Evolutionary conservation across 1,140 invertebrate species (phyloP).

Genomic region (Psilanteris sp.): DNA sequence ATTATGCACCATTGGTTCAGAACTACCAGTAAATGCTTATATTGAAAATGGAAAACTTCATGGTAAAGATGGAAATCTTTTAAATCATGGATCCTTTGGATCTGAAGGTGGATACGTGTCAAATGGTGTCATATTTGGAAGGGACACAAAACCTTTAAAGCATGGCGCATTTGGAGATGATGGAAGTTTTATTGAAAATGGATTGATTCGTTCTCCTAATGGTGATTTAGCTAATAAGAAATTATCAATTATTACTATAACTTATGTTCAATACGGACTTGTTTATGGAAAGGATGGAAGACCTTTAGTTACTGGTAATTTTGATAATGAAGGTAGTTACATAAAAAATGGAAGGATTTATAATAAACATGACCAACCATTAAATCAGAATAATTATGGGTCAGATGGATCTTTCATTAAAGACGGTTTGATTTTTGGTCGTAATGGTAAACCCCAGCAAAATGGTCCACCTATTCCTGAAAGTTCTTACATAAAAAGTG

Average conservation of each 20-base stretch:
- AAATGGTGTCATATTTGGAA: conserved; percentile 73
- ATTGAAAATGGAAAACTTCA: conserved; percentile 72
- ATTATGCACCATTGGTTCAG: conserved; percentile 70
- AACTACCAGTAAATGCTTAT: conserved; percentile 70
- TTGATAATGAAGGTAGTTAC: conserved; percentile 69
- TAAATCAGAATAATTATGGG: conserved; percentile 67
- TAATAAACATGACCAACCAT: conserved; percentile 65
- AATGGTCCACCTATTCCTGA: conserved; percentile 68
- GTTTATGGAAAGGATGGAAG: conserved; percentile 72
- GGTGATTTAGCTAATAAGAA: conserved; percentile 71
- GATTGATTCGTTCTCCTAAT: conserved; percentile 66
- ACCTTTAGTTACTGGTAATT: conserved; percentile 69
- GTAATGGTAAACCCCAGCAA: conserved; percentile 70
- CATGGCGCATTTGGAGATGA: conserved; percentile 73
- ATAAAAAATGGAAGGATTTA: conserved; percentile 74
- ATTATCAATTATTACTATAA: conserved; percentile 67
- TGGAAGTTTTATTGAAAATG: conserved; percentile 73
- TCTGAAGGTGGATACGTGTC: conserved; percentile 71
- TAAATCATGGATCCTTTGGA: conserved; percentile 75
- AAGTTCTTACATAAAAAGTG: conserved; percentile 70
- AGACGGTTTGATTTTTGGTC: conserved; percentile 70
- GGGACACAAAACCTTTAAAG: conserved; percentile 69
- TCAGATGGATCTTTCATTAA: conserved; percentile 70
- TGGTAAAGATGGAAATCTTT: conserved; percentile 70
- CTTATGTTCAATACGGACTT: conserved; percentile 72